Percentiles rank a stretch among this genome's conserved stretches.
Conservation (phyloP, 2,797 vertebrate genomes). For the Amblyraja radiata region DNA sequence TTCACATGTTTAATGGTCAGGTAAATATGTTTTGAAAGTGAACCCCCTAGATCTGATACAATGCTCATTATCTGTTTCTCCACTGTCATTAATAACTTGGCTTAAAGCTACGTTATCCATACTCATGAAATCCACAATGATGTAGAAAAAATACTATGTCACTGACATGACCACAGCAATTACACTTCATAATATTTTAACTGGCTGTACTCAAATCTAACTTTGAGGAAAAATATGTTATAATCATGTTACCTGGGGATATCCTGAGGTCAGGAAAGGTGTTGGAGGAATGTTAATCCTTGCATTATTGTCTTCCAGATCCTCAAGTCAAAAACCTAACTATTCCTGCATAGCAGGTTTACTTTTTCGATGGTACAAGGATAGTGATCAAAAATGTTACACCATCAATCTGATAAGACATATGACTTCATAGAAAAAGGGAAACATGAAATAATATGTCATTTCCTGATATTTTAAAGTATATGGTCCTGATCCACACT, state of each 20-base stretch:
- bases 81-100: not conserved
- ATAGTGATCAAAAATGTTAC: not conserved
- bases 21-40: not conserved
- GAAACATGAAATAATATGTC: not conserved
- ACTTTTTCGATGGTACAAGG: not conserved
- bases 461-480: not conserved
- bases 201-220: not conserved
- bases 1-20: not conserved
- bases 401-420: not conserved
- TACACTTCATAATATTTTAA: not conserved
- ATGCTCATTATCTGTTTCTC: not conserved
- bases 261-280: not conserved
- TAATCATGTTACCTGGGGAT: not conserved
- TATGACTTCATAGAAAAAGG: not conserved
- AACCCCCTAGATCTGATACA: not conserved
- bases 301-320: not conserved
- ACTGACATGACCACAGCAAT: not conserved
- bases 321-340: not conserved
- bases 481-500: not conserved
- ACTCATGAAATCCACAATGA: not conserved
- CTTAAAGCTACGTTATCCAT: not conserved
- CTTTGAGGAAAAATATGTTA: no score
- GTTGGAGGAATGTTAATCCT: not conserved
- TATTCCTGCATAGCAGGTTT: not conserved
- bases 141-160: not conserved